phyloP scores from a whole-genome alignment of 1,140 invertebrate genomes.

The Neodiprion virginianus region DNA sequence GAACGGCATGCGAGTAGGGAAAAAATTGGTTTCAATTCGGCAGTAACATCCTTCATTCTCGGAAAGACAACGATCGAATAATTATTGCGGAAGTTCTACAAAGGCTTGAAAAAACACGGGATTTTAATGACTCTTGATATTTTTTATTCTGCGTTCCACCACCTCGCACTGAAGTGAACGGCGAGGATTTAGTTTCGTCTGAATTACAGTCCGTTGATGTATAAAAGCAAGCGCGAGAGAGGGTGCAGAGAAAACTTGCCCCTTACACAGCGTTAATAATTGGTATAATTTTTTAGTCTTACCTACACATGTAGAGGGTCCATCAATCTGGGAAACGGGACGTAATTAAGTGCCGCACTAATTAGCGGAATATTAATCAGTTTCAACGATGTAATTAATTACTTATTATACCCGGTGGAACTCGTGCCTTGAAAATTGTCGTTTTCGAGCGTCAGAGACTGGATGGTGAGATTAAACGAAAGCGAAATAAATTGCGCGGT shows the following conservation, averaged over 20 bases:
- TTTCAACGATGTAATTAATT: slow-evolving; percentile 14
- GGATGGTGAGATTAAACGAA: slow-evolving; percentile 6
- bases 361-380: slow-evolving; percentile 21
- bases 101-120: too few species aligned
- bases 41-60: too few species aligned
- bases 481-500: slow-evolving; percentile 1
- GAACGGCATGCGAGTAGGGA: too few species aligned
- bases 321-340: slow-evolving; percentile 9
- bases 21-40: too few species aligned
- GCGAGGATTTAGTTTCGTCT: not conserved
- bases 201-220: not conserved
- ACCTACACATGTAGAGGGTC: not conserved
- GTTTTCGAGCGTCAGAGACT: not conserved
- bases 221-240: not conserved
- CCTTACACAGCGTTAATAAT: not conserved
- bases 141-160: too few species aligned
- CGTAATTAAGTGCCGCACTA: slow-evolving; percentile 15
- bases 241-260: not conserved
- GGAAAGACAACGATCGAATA: too few species aligned
- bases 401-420: not conserved
- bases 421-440: not conserved
- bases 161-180: too few species aligned
- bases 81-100: too few species aligned
- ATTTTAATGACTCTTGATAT: too few species aligned
- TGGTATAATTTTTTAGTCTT: not conserved